Base-by-base conservation (phyloP, 2,888 invertebrate species). In the Coecobrya sp. region DNA sequence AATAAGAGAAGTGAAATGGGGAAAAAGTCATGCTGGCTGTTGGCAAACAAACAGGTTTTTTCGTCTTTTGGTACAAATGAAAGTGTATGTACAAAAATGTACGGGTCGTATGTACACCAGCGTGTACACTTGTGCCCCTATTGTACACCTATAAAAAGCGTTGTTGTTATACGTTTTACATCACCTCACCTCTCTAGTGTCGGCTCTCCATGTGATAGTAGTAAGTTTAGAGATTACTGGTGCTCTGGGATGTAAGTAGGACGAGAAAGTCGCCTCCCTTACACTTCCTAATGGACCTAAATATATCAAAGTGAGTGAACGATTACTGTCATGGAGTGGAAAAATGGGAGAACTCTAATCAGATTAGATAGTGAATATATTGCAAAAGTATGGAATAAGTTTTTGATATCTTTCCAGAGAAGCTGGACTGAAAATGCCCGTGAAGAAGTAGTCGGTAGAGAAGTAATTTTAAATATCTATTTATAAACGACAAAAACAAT, bases 251-350 rank as follows among this genome's bases (percentile, higher is more conserved):
- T 81, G 81, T 81, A 55, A 55, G 81, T 81, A 89, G 73, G 68
- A 82, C 62, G 59, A 36, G 52, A 84, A 85, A 85, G 85, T 90
- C 90, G 49, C 65, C 85, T 85, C 85, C 90, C 65, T 62, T 91
- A 79, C 91, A 86, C 59, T 81, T 45, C 25, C 86, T 91, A 91
- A 91, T 86, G 76, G 91, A 73, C 79, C 79, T 91, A 86, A 91
- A 91, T 86, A 68, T 70, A 89, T 84, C 55, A 90, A 76, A 76
- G 55, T 49, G 73, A 68, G 86, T 86, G 91, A 86, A 86, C 91
- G 91, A 91, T 91, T 91, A 91, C 86, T 91, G 86, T 91, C 91
- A 91, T 22, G 65, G 79, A 86, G 79, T 76, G n/a, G 86, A 79
- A 55, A 86, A 91, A 91, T 90, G 79, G 79, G 81, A 62, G 49